phyloP scores from a whole-genome alignment of 2,797 vertebrate genomes.

The Hippoglossus hippoglossus region DNA sequence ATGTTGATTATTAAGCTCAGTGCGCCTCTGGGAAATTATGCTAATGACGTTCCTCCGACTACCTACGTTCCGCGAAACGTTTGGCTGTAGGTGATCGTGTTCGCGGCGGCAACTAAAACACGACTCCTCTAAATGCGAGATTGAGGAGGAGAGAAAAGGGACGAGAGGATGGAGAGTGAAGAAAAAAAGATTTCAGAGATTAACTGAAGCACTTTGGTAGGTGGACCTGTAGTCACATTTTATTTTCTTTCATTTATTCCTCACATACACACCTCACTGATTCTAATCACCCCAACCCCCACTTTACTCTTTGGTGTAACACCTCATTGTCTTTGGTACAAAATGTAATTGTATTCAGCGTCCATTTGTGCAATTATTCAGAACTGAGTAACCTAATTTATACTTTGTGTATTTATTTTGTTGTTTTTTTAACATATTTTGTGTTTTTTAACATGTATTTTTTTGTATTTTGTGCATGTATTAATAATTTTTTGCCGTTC shows the following conservation, averaged over 20 bases:
- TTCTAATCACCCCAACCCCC: no score
- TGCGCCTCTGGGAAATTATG: conserved; percentile 82
- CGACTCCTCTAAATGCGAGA: conserved; percentile 12
- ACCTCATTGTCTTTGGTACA: no score
- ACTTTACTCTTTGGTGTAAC: no score
- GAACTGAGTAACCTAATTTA: no score
- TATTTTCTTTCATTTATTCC: no score
- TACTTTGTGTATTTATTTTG: background rate
- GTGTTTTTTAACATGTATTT: no score
- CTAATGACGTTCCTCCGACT: conserved; percentile 70
- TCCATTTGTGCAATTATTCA: no score
- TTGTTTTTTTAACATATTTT: no score
- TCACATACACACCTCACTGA: no score
- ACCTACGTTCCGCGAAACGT: conserved; percentile 65
- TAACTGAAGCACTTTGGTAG: background rate
- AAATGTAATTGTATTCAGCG: no score
- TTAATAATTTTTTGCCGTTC: no score
- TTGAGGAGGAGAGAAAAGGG: conserved; percentile 3
- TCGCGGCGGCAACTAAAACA: conserved; percentile 27
- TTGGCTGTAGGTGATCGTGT: conserved; percentile 65
- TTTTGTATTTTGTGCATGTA: no score
- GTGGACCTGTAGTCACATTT: background rate
- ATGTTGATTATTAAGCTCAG: conserved; percentile 80
- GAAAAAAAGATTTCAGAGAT: conserved; percentile 9
- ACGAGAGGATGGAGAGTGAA: background rate